Percentiles rank a stretch among this genome's conserved stretches.
Evolutionary conservation across 1,140 invertebrate genomes (phyloP).

Genomic region (Papilio xuthus): DNA sequence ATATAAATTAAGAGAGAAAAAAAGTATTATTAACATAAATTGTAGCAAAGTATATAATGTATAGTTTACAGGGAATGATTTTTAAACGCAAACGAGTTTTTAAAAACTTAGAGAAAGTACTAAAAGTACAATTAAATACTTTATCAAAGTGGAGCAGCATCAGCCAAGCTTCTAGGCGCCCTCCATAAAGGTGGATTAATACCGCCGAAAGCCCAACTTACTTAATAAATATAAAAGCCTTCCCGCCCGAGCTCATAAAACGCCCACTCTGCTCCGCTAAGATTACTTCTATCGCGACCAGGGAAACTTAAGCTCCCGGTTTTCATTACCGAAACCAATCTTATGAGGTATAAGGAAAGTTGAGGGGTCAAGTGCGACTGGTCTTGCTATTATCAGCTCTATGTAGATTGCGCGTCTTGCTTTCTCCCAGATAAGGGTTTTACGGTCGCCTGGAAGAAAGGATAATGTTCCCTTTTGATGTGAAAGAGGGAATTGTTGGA

Average conservation of each 20-base stretch:
- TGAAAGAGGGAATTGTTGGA: slow-evolving; percentile 64
- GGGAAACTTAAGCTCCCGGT: slow-evolving; percentile 53
- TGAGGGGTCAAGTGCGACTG: slow-evolving; percentile 52
- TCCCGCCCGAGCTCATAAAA: slow-evolving; percentile 77
- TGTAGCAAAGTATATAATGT: background rate
- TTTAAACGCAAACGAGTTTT: background rate
- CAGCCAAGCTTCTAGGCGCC: slow-evolving; percentile 61
- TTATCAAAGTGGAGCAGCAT: slow-evolving; percentile 38
- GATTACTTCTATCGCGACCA: slow-evolving; percentile 77
- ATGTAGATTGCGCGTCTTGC: slow-evolving; percentile 78
- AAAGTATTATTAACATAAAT: background rate
- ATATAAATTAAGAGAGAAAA: too few species aligned
- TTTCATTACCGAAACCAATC: slow-evolving; percentile 63
- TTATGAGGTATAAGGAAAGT: slow-evolving; percentile 47
- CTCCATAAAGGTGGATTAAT: slow-evolving; percentile 80
- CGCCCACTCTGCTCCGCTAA: slow-evolving; percentile 75
- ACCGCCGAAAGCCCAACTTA: slow-evolving; percentile 80
- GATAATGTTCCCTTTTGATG: slow-evolving; percentile 78
- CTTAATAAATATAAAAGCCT: slow-evolving; percentile 82
- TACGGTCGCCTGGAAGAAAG: slow-evolving; percentile 73
- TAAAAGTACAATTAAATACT: slow-evolving; percentile 21
- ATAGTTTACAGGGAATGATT: background rate
- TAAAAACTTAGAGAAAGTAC: background rate
- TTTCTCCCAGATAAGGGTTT: slow-evolving; percentile 79
- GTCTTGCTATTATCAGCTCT: slow-evolving; percentile 77